These are phyloP conservation scores for Tachycineta bicolor DNA, from an alignment of 2,113 vertebrate genomes.

Conservation along the genomic window DNA sequence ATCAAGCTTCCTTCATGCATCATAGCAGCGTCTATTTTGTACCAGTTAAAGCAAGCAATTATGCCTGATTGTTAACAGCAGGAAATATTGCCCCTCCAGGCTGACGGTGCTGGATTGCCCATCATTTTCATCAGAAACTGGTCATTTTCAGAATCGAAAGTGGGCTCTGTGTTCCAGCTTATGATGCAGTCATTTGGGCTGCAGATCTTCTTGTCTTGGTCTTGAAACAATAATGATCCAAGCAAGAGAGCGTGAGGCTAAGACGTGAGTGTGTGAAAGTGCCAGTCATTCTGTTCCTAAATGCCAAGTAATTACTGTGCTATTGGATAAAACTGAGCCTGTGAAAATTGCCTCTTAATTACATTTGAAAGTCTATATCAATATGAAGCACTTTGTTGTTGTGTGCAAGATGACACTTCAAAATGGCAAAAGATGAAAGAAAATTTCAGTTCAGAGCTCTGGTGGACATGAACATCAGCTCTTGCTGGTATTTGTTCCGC, in stretches of 20 bases:
- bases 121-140: constrained; percentile 45
- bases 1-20: background rate
- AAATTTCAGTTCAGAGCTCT: constrained; percentile 62
- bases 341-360: constrained; percentile 70
- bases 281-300: constrained; percentile 43
- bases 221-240: constrained; percentile 38
- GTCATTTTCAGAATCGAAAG: background rate
- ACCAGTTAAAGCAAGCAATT: background rate
- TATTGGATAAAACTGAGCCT: constrained; percentile 31
- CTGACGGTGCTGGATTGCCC: constrained; percentile 23
- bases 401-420: constrained; percentile 59
- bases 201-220: constrained; percentile 20
- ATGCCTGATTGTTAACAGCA: background rate
- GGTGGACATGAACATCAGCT: constrained; percentile 22
- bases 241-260: background rate
- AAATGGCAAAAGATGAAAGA: constrained; percentile 76
- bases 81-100: constrained; percentile 24
- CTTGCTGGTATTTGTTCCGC: constrained; percentile 18
- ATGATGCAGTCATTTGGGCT: constrained; percentile 4
- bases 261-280: background rate
- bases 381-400: constrained; percentile 56
- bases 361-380: constrained; percentile 61
- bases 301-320: constrained; percentile 37
- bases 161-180: background rate
- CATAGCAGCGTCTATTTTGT: background rate